Base-by-base conservation (phyloP, 2,888 invertebrate species). In the Euplagia quadripunctaria region DNA sequence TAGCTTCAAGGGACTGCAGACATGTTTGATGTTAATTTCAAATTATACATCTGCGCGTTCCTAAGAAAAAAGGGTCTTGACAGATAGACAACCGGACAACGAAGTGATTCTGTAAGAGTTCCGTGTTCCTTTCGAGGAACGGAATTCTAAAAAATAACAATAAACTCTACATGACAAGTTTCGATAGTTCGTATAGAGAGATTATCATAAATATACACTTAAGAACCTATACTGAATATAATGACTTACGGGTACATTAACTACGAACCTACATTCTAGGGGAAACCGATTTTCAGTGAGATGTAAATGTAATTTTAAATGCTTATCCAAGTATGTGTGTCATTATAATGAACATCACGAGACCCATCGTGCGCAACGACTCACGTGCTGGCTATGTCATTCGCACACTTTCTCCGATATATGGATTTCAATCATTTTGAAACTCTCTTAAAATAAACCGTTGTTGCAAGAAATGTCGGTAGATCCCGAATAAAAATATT, bases 381-480 rank as follows among this genome's bases (percentile, higher is more conserved):
- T 87, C 87, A 86, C 87, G 86, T 89, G 87, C 4, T 86, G 83
- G 82, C 86, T 86, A 89, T 89, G 88, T 84, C 89, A 89, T 87
- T 85, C 87, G 84, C 86, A 82, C 81, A 91, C 92, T 92, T 92
- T 92, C 92, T 90, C 92, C 82, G 76, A 77, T 82, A 81, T 72
- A 76, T 80, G 79, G 77, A 77, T 85, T 86, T 82, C 83, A 77
- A 85, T 83, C 70, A 76, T 80, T 85, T 80, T 78, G 72, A 77
- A 78, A 76, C 76, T 72, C 51, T 49, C 74, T 70, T 72, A 73
- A n/a, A n/a, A 78, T 49, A 68, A 68, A 58, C 66, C 70, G 11
- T 12, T 20, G 8, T 14, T 42, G 31, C 31, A 31, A 68, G 17
- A 16, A 46, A n/a, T 43, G 17, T 20, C 41, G 9, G 4, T 68